These are phyloP conservation scores for Ormyrus nitidulus DNA, from an alignment of 2,888 invertebrate genomes.

Conservation along the genomic window DNA sequence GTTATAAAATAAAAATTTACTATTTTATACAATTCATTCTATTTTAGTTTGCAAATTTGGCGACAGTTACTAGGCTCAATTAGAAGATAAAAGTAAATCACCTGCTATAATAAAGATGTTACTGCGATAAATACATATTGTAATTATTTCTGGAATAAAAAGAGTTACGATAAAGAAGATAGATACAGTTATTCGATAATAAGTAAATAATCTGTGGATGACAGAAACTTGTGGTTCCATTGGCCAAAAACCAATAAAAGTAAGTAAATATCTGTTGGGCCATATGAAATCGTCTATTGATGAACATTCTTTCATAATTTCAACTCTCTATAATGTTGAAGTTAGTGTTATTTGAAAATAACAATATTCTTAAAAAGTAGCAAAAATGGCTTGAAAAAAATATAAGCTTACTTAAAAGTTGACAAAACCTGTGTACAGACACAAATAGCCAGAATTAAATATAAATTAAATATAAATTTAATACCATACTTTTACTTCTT, in stretches of 20 bases:
- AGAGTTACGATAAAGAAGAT: not conserved
- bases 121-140: not conserved
- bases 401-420: too few relatives aligned
- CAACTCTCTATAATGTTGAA: too few relatives aligned
- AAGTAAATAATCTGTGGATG: not conserved
- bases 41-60: not conserved
- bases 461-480: not conserved
- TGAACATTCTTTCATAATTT: too few relatives aligned
- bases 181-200: not conserved
- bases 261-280: conserved; percentile 3
- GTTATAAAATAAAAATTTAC: not conserved
- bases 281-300: conserved; percentile 8
- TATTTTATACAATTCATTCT: not conserved
- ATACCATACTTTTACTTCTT: not conserved
- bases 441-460: too few relatives aligned
- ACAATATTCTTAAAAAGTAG: too few relatives aligned
- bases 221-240: not conserved
- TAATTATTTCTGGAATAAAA: not conserved
- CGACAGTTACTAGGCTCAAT: not conserved
- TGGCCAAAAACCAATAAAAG: not conserved
- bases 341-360: too few relatives aligned
- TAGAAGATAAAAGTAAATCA: not conserved
- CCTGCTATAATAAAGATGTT: not conserved
- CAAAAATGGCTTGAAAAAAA: too few relatives aligned
- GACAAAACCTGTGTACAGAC: too few relatives aligned